A percentile compares a stretch with the other conserved stretches of the same genome.
phyloP scores from a whole-genome alignment of 2,888 invertebrate genomes.

The Cecidostiba fungosa region DNA sequence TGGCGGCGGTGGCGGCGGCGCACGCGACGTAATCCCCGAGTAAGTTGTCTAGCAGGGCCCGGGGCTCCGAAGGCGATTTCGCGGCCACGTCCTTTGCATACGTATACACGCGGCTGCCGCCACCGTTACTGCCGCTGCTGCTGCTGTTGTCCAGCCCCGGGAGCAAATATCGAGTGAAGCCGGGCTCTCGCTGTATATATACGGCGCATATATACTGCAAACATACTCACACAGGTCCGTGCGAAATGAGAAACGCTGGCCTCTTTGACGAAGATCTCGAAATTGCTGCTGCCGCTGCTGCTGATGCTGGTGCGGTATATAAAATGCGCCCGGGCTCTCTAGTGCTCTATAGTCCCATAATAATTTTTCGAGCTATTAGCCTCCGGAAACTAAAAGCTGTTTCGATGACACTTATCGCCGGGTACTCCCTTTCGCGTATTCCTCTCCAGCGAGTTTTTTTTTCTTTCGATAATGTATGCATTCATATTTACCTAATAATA shows the following conservation, averaged over 20 bases:
- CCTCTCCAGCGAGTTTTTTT: not conserved
- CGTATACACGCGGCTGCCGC: conserved; percentile 2
- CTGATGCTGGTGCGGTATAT: not conserved
- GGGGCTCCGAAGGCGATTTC: not conserved
- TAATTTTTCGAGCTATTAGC: not conserved
- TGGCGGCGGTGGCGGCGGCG: not conserved
- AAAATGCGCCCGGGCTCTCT: not conserved
- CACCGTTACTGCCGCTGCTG: not conserved
- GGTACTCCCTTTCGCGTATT: not conserved
- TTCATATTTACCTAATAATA: too few relatives aligned
- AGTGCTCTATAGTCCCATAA: not conserved
- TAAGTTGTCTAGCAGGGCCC: not conserved
- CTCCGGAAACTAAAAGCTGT: not conserved
- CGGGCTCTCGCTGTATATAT: not conserved
- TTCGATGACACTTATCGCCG: not conserved
- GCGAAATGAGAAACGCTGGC: conserved; percentile 45
- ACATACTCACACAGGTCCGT: not conserved
- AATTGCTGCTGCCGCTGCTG: not conserved
- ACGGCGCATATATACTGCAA: not conserved
- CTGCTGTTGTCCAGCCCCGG: not conserved
- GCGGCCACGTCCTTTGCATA: conserved; percentile 24
- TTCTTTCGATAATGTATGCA: too few relatives aligned
- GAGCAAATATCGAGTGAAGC: not conserved
- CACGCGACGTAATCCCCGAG: conserved; percentile 4
- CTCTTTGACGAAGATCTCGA: conserved; percentile 9